Evolutionary conservation across 2,113 vertebrate genomes (phyloP).

Genomic region (Polypterus senegalus): DNA sequence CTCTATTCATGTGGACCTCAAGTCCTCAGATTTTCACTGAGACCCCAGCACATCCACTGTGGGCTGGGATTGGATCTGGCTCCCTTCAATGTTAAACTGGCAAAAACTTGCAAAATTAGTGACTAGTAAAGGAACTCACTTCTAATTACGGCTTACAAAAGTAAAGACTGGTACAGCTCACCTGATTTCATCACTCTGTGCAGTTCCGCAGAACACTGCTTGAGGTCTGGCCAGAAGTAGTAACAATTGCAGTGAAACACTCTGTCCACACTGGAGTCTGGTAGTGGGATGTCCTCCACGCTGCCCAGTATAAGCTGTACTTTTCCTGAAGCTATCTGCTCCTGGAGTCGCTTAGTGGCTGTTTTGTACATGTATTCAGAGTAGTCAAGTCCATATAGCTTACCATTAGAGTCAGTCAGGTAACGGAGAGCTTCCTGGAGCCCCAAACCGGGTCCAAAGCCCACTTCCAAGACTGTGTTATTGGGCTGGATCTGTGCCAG

Average conservation of each 20-base stretch:
- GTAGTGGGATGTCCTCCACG: conserved; percentile 39
- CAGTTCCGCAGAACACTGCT: conserved; percentile 31
- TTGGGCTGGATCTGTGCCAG: conserved; percentile 36
- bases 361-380: conserved; percentile 44
- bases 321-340: conserved; percentile 32
- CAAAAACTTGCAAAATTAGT: no score
- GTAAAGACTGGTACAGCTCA: conserved; percentile 9
- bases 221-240: conserved; percentile 54
- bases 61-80: no score
- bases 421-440: conserved; percentile 29
- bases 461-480: conserved; percentile 43
- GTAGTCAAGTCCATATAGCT: conserved; percentile 43
- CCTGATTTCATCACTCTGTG: conserved; percentile 53
- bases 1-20: no score
- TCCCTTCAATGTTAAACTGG: no score
- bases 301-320: conserved; percentile 35
- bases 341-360: conserved; percentile 30
- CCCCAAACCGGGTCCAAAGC: conserved; percentile 43
- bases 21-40: no score
- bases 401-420: conserved; percentile 32
- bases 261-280: conserved; percentile 38
- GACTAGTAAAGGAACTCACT: no score
- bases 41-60: no score
- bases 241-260: conserved; percentile 59
- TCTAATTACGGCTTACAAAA: no score